These are phyloP conservation scores for Bombycilla garrulus DNA, from an alignment of 2,113 vertebrate genomes.

Conservation along the genomic window DNA sequence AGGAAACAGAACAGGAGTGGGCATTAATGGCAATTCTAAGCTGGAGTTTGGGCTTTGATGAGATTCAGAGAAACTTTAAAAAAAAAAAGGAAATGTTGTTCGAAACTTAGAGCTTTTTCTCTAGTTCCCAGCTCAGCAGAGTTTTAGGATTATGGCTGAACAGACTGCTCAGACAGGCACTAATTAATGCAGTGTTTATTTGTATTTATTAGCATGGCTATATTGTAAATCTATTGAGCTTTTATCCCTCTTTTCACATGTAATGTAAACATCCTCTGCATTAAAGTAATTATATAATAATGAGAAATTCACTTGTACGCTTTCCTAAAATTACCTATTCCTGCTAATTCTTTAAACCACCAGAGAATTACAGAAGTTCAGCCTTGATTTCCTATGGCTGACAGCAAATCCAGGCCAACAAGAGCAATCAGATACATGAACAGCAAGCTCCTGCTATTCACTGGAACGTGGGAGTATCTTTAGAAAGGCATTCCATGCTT, in stretches of 20 bases:
- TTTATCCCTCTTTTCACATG: neutral
- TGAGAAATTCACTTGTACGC: fast-evolving
- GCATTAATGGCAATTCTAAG: neutral
- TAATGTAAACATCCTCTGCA: fast-evolving
- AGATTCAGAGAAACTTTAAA: fast-evolving
- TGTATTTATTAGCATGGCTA: neutral
- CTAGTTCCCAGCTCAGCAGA: neutral
- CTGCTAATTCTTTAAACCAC: neutral
- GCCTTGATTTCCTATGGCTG: neutral
- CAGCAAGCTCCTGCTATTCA: neutral
- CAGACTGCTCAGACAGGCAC: neutral
- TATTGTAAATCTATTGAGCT: neutral
- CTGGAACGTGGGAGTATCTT: neutral
- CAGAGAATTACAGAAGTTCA: neutral
- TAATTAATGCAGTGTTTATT: neutral
- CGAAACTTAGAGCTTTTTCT: neutral
- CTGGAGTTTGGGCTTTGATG: neutral
- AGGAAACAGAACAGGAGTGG: neutral
- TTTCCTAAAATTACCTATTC: neutral
- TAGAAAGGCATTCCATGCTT: neutral
- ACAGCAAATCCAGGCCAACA: neutral
- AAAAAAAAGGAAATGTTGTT: neutral
- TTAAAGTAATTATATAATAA: neutral
- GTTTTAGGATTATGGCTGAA: neutral
- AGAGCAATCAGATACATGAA: neutral